These are phyloP conservation scores for Scrobipalpa costella DNA, from an alignment of 2,888 invertebrate genomes.

Conservation along the genomic window DNA sequence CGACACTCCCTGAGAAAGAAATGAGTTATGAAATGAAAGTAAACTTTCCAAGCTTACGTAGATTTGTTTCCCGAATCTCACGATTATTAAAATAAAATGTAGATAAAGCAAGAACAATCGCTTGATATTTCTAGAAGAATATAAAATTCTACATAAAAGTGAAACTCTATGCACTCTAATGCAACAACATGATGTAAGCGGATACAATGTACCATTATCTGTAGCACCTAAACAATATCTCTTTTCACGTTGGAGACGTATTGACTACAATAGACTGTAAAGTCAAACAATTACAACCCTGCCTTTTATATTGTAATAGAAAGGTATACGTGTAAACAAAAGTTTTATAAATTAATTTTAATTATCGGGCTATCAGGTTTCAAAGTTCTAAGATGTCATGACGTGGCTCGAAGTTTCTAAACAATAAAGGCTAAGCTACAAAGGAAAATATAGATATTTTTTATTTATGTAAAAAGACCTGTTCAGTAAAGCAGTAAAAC, in stretches of 20 bases:
- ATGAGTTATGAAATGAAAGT: not conserved
- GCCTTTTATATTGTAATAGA: not conserved
- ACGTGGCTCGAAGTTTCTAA: not conserved
- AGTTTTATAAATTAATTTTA: constrained; percentile 9
- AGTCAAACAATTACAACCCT: not conserved
- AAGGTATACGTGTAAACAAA: no score
- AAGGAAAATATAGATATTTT: not conserved
- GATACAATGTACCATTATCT: not conserved
- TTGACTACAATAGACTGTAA: not conserved
- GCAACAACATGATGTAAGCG: constrained; percentile 4
- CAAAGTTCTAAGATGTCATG: not conserved
- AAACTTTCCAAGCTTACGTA: no score
- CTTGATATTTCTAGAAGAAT: no score
- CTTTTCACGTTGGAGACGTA: not conserved
- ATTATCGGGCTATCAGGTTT: constrained; percentile 9
- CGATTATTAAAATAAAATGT: no score
- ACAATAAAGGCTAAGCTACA: not conserved
- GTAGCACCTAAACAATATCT: not conserved
- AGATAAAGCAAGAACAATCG: no score
- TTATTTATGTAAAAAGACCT: not conserved
- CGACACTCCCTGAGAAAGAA: constrained; percentile 86
- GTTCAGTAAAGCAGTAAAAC: no score
- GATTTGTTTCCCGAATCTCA: no score
- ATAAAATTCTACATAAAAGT: no score
- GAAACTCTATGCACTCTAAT: not conserved